Base-by-base conservation (phyloP, 2,113 vertebrate species). In the Hemicordylus capensis region DNA sequence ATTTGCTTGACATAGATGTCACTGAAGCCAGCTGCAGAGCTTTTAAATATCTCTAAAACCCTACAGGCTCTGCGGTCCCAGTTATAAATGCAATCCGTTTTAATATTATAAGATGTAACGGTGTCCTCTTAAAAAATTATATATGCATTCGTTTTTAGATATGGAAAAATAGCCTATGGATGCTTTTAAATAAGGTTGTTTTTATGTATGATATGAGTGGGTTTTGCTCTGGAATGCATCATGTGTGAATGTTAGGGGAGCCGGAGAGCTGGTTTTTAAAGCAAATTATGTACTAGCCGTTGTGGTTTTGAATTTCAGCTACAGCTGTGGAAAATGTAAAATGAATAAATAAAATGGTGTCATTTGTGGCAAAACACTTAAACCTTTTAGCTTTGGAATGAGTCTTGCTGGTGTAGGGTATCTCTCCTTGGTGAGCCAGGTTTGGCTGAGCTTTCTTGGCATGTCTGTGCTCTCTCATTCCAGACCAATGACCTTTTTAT, bases 401-500 rank as follows among this genome's bases (percentile, higher is more conserved):
- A 63, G 44, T 15, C 44, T 63, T 39, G 66, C 58, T 80, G 44
- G 67, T 44, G 39, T 48, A 4, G 17, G 54, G 58, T 19, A 22
- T 37, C n/a, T 61, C 24, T 15, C n/a, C 31, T 39, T 34, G 56
- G 37, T 79, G 12, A 58, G 42, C 26, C 51, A 37, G 61, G 39
- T 69, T 81, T 76, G 61, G 79, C 79, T 9, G 51, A 63, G 19
- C 61, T 69, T 24, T 79, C 64, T 37, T 77, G 26, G 37, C 75
- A 44, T 34, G 28, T 58, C 64, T 2, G 7, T 51, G 8, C 34
- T 70, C n/a, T 59, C 31, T 58, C 64, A 46, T 70, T 48, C 64
- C 83, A 44, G 28, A 83, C 48, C 83, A 48, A 69, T 78, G 75
- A 78, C 75, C 75, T 61, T 78, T n/a, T 64, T 61, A 59, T 58